phyloP scores from a whole-genome alignment of 2,888 invertebrate genomes.

The Epirrita christyi region DNA sequence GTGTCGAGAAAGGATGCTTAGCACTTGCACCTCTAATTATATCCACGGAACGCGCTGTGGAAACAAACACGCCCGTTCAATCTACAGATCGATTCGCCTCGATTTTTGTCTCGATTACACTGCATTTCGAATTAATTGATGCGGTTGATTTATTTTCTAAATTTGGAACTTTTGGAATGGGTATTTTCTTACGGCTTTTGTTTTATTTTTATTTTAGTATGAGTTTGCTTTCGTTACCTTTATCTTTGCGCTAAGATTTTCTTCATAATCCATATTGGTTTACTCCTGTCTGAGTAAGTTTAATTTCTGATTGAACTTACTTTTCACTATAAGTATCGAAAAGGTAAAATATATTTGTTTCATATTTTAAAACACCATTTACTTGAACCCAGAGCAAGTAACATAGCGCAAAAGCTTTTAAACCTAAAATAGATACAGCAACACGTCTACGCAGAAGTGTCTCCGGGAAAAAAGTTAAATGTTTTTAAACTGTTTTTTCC shows the following conservation, averaged over 20 bases:
- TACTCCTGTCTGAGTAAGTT: too few relatives aligned
- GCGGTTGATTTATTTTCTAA: conserved; percentile 7
- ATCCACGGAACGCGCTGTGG: conserved; percentile 67
- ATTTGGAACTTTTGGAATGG: conserved; percentile 4
- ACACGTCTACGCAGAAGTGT: conserved; percentile 60
- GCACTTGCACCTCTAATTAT: conserved; percentile 81
- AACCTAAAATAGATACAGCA: conserved; percentile 43
- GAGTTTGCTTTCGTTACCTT: too few relatives aligned
- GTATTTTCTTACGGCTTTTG: too few relatives aligned
- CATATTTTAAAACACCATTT: too few relatives aligned
- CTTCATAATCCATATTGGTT: too few relatives aligned
- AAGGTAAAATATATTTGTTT: too few relatives aligned
- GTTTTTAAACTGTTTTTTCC: conserved; percentile 73
- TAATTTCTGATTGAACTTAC: too few relatives aligned
- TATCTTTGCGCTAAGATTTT: too few relatives aligned
- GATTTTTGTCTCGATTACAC: conserved; percentile 36
- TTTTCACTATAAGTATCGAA: too few relatives aligned
- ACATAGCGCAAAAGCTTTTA: conserved; percentile 29
- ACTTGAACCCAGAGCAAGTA: conserved; percentile 19
- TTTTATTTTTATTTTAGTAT: background rate
- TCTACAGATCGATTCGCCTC: conserved; percentile 34
- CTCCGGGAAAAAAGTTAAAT: conserved; percentile 69
- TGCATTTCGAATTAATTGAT: conserved; percentile 26
- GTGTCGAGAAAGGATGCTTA: conserved; percentile 80
- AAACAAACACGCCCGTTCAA: conserved; percentile 67